phyloP scores from a whole-genome alignment of 2,113 vertebrate genomes.

The Gnathonemus echidnorhynchus region DNA sequence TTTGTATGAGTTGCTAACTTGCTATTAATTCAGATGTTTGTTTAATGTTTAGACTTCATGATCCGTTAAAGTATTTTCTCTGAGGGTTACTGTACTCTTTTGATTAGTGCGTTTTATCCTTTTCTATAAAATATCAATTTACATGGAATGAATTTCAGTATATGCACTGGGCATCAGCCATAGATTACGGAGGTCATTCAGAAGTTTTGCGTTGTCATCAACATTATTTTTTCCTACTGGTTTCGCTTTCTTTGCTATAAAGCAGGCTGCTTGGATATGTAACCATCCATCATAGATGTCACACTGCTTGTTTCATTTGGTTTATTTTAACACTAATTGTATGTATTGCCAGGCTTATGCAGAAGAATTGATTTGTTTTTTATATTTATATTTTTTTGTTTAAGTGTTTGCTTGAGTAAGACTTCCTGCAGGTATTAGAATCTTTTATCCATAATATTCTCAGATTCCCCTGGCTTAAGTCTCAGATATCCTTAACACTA shows the following conservation, averaged over 20 bases:
- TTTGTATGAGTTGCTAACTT: neutral
- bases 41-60: neutral
- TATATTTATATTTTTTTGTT: neutral
- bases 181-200: neutral
- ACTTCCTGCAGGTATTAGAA: neutral
- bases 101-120: neutral
- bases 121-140: neutral
- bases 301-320: neutral
- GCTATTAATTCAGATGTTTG: neutral
- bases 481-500: neutral
- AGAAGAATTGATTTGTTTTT: neutral
- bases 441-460: neutral
- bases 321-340: neutral
- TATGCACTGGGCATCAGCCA: neutral
- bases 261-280: neutral
- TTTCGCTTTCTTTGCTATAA: neutral
- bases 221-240: neutral
- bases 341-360: neutral
- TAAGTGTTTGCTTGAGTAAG: neutral
- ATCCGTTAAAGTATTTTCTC: neutral
- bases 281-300: neutral
- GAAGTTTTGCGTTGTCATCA: neutral
- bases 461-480: neutral
- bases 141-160: neutral
- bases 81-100: neutral